These are phyloP conservation scores for Heteractis magnifica DNA, from an alignment of 92 coral and sea anemone genomes.

Conservation along the genomic window DNA sequence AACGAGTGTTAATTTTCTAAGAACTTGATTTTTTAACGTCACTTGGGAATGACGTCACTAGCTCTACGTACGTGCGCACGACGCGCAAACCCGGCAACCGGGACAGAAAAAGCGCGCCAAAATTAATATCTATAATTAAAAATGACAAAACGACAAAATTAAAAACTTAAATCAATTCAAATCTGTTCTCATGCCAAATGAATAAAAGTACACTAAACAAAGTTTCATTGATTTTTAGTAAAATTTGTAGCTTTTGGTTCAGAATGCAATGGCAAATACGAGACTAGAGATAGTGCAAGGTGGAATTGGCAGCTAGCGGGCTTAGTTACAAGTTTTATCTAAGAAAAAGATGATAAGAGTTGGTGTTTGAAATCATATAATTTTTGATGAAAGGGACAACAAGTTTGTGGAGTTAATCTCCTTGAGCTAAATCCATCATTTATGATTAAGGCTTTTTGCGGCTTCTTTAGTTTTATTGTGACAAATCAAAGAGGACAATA, in stretches of 20 bases:
- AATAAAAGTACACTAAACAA: not conserved
- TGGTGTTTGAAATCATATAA: not conserved
- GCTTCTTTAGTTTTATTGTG: no score
- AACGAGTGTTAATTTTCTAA: not conserved
- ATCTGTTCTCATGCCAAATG: not conserved
- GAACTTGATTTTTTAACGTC: not conserved
- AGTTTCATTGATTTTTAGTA: not conserved
- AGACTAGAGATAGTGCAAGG: not conserved
- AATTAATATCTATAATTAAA: constrained; percentile 1
- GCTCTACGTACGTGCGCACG: not conserved
- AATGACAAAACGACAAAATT: not conserved
- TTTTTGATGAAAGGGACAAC: not conserved
- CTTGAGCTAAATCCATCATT: not conserved
- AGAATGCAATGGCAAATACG: not conserved
- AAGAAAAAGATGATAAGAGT: not conserved
- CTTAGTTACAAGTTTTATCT: not conserved
- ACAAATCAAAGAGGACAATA: no score
- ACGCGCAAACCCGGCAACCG: not conserved
- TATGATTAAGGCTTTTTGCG: no score
- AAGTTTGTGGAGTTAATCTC: constrained; percentile 10
- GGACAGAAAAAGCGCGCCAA: constrained; percentile 11
- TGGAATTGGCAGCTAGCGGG: not conserved
- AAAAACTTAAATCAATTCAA: not conserved
- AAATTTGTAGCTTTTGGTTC: not conserved
- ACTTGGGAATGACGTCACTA: not conserved